Evolutionary conservation across 2,113 vertebrate species (phyloP), one percentile per base, ranked within the genome.

Genomic region (Tyto alba): DNA sequence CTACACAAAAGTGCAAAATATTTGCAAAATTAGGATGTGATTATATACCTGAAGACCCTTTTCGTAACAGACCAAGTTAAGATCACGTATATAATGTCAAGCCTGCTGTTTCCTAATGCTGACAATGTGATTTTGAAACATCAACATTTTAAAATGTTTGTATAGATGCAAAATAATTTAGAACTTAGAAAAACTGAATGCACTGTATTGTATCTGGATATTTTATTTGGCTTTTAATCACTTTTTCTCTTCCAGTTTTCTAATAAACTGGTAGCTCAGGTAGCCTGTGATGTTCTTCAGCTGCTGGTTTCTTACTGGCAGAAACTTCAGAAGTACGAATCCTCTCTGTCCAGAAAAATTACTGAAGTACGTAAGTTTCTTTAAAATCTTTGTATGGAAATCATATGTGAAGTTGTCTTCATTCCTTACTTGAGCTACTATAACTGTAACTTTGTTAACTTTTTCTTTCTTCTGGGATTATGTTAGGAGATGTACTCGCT

Each of bases 231-330:
- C 83, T 85, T 85, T 50, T 52, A 32, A 48, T 88, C 78, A 74
- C 19, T 23, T 86, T 94, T 53, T 97, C 84, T 96, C 75, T 97
- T 96, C 23, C 89, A 99, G 99, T 99, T 99, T 98, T 97, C 98
- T 80, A 99, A 99, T 97, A 99, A 99, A 96, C 93, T 97, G 8
- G 98, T 99, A 88, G 99, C 99, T 93, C 99, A 99, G 79, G 98
- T 99, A 56, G 99, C 99, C 62, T 99, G 99, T 93, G 99, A 99
- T 62, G 96, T 99, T 67, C 99, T 99, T 95, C 99, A 99, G 89
- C 98, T 99, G 80, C 98, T 99, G 88, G 98, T 99, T 93, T 99
- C 98, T 89, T 99, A 99, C 91, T 99, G 99, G 99, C 98, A 99
- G 96, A 98, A 99, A 89, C 99, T 99, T 89, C 98, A 99, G 96